Evolutionary conservation across 1,140 invertebrate genomes (phyloP), one percentile per base, ranked within the genome.

Genomic region (Drosophila ercepeae): DNA sequence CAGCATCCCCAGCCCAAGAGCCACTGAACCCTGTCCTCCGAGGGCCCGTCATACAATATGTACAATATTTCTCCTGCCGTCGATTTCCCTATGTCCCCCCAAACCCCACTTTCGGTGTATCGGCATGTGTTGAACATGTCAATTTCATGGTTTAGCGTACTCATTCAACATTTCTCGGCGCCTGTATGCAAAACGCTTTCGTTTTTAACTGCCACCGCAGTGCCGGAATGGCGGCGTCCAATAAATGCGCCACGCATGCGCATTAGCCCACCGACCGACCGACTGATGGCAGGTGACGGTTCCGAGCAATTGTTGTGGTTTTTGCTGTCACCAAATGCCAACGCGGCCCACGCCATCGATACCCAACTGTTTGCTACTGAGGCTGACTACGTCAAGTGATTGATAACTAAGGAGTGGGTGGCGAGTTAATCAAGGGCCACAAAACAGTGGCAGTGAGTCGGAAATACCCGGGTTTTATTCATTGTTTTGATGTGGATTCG

Each of bases 141-240:
- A 76, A 86, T 86, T 81, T 81, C 68, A 73, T 39, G 61, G 55
- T 41, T 74, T 70, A 55, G 75, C 69, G 49, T 69, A 45, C 9
- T 71, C 60, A 67, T 54, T 71, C 55, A 54, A 69, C 41, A 75
- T 68, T 55, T 55, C 45, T 29, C 39, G 18, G 50, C 44, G 72
- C 48, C 13, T 7, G 13, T 27, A 68, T 81, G 82, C 68, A 86
- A 84, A 86, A 55, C 82, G 57, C 81, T 86, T 86, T 86, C 81
- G 70, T 88, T 86, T 84, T 25, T 61, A 52, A 60, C 51, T 51
- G 46, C 39, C 51, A 49, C 29, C 60, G 39, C 19, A 27, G 49
- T 21, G n/a, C n/a, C 53, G 45, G 19, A 19, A 50, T 27, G 16
- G 19, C 48, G 32, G 36, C 19, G 41, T 11, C 18, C 23, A 34